Conservation (phyloP, 2,797 vertebrate species). For the Microctenopoma lineatum region DNA sequence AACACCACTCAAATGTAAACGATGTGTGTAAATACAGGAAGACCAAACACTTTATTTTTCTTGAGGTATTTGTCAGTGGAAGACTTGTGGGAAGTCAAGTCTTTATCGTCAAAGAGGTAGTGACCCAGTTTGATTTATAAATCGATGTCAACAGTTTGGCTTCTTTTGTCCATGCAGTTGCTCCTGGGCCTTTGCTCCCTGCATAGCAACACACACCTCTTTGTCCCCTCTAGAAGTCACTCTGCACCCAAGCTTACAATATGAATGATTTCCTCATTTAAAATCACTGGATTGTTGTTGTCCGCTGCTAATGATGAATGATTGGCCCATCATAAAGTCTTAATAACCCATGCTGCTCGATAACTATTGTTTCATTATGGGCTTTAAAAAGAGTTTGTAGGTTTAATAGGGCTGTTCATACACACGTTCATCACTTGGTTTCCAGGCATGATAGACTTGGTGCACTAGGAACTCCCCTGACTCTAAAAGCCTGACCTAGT, state of each 20-base stretch:
- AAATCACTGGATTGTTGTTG: slow-evolving; percentile 32
- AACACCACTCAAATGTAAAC: background rate
- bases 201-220: slow-evolving; percentile 76
- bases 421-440: slow-evolving; percentile 73
- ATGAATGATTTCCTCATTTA: slow-evolving; percentile 48
- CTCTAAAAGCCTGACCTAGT: slow-evolving; percentile 82
- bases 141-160: slow-evolving; percentile 70
- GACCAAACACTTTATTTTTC: slow-evolving; percentile 15
- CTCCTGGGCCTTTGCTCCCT: slow-evolving; percentile 54
- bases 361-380: slow-evolving; percentile 54
- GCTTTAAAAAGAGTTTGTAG: slow-evolving; percentile 54
- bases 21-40: background rate
- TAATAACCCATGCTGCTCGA: slow-evolving; percentile 65
- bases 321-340: slow-evolving; percentile 64
- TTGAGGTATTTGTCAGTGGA: slow-evolving; percentile 38
- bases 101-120: slow-evolving; percentile 48
- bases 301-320: slow-evolving; percentile 62
- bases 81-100: slow-evolving; percentile 64
- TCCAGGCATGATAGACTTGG: slow-evolving; percentile 83
- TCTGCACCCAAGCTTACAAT: slow-evolving; percentile 36
- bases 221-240: slow-evolving; percentile 67
- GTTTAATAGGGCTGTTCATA: slow-evolving; percentile 66
- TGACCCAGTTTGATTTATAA: slow-evolving; percentile 72
- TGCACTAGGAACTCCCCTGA: slow-evolving; percentile 82
- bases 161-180: slow-evolving; percentile 55